Percentiles rank a stretch among this genome's conserved stretches.
phyloP scores from a whole-genome alignment of 2,888 invertebrate species.

The Synergus umbraculus region DNA sequence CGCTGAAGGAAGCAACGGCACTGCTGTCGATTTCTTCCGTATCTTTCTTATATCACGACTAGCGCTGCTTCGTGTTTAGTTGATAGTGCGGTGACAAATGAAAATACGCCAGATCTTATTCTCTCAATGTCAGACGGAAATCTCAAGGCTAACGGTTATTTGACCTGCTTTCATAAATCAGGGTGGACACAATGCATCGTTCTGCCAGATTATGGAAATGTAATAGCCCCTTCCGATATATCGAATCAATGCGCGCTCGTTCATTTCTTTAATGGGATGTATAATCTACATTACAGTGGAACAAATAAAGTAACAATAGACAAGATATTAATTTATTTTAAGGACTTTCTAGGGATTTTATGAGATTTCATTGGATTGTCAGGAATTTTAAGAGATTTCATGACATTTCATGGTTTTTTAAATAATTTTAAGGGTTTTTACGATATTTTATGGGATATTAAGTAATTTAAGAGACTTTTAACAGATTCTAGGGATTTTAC shows the following conservation, averaged over 20 bases:
- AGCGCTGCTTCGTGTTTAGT: constrained; percentile 11
- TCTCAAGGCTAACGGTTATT: constrained; percentile 43
- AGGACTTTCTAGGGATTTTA: too few species aligned
- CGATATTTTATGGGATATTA: too few species aligned
- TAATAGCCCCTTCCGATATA: constrained; percentile 21
- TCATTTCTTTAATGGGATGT: too few species aligned
- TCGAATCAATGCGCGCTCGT: constrained; percentile 7
- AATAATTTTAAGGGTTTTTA: too few species aligned
- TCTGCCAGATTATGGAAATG: constrained; percentile 45
- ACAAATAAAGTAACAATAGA: neutral
- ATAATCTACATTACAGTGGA: neutral
- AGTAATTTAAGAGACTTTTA: too few species aligned
- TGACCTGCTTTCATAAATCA: constrained; percentile 44
- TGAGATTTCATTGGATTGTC: too few species aligned
- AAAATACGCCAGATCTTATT: constrained; percentile 41
- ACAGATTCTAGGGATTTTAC: too few species aligned
- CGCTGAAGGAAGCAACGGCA: neutral
- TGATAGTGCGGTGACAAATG: constrained; percentile 45
- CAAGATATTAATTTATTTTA: too few species aligned
- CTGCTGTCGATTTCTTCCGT: neutral
- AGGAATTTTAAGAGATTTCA: too few species aligned
- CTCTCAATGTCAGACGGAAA: constrained; percentile 40
- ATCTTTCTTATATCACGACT: constrained; percentile 16
- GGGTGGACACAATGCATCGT: constrained; percentile 40
- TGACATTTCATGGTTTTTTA: too few species aligned